Conservation (phyloP, 1,140 invertebrate species). For the Galendromus occidentalis region DNA sequence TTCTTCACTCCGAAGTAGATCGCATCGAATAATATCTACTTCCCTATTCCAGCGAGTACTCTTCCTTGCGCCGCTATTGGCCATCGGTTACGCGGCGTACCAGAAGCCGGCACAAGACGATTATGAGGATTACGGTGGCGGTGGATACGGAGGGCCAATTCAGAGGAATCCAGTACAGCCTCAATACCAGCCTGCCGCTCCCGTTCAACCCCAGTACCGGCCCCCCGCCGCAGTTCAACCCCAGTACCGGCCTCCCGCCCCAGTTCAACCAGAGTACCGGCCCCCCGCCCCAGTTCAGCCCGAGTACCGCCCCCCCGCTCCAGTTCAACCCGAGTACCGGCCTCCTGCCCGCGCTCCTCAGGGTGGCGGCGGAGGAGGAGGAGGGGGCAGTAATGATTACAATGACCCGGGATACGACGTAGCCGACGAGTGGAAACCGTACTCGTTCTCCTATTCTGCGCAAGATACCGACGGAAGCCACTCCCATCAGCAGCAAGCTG, state of each 20-base stretch:
- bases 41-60: background rate
- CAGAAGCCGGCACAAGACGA: background rate
- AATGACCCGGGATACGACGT: background rate
- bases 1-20: no score
- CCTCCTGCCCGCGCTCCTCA: background rate
- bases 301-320: no score
- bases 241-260: background rate
- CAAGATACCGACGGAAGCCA: background rate
- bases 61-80: background rate
- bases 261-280: background rate
- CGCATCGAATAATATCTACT: no score
- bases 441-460: background rate
- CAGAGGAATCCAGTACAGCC: background rate
- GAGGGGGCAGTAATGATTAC: background rate
- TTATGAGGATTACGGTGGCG: background rate
- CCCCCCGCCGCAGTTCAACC: background rate
- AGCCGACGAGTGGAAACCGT: constrained; percentile 1
- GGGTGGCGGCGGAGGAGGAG: background rate
- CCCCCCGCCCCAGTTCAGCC: background rate
- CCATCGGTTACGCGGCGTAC: background rate
- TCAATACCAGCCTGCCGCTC: background rate
- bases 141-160: background rate
- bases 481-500: background rate
- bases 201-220: background rate
- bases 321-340: no score